Percentiles rank a stretch among this genome's conserved stretches.
Evolutionary conservation across 1,140 invertebrate genomes (phyloP).

Genomic region (Bathynomus jamesi): DNA sequence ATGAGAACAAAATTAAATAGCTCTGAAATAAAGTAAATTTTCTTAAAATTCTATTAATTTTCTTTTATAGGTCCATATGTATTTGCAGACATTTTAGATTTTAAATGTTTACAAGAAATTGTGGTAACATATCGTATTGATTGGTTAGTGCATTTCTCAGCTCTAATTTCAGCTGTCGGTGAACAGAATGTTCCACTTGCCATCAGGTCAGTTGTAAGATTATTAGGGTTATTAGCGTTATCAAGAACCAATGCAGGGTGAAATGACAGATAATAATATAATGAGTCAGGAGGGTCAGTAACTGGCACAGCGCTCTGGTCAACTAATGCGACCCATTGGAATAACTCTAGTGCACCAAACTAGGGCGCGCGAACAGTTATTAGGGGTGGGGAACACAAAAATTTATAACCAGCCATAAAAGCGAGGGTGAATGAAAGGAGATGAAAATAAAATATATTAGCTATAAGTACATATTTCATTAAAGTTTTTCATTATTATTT

Average conservation of each 20-base stretch:
- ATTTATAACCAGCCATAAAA: too few relatives aligned
- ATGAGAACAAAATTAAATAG: too few relatives aligned
- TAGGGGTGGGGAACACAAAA: too few relatives aligned
- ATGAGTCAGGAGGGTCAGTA: background rate
- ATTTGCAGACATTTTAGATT: conserved; percentile 84
- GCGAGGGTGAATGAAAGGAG: too few relatives aligned
- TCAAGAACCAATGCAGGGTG: background rate
- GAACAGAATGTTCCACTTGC: conserved; percentile 85
- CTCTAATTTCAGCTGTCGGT: conserved; percentile 79
- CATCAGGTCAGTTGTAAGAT: conserved; percentile 51
- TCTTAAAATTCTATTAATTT: background rate
- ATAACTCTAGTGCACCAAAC: too few relatives aligned
- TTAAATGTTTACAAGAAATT: conserved; percentile 79
- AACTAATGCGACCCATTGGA: too few relatives aligned
- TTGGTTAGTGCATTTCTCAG: conserved; percentile 87
- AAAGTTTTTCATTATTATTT: too few relatives aligned
- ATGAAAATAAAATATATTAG: too few relatives aligned
- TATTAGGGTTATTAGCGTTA: background rate
- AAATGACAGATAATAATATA: background rate
- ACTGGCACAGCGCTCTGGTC: background rate
- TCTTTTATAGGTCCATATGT: conserved; percentile 73
- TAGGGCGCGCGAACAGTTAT: too few relatives aligned
- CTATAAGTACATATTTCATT: too few relatives aligned
- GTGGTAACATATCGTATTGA: conserved; percentile 81
- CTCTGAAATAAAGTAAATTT: too few relatives aligned